Conservation (phyloP, 2,797 vertebrate genomes). For the Kryptopterus vitreolus region DNA sequence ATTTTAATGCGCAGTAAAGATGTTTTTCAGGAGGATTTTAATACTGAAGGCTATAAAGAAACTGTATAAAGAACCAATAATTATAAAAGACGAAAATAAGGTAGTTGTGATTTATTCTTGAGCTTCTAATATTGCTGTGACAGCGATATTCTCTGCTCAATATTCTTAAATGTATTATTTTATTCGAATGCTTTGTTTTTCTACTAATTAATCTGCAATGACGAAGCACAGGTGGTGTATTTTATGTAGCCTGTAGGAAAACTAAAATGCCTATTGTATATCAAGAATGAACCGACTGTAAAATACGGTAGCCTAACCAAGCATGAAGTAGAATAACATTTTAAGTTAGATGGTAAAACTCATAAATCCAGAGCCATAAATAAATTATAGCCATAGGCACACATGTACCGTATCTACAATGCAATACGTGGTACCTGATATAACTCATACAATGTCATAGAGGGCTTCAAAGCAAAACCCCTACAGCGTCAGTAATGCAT, state of each 20-base stretch:
- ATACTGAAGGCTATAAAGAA: not conserved
- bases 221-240: not conserved
- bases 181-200: constrained; percentile 13
- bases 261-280: not conserved
- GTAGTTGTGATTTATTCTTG: no score
- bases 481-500: not conserved
- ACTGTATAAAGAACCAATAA: not conserved
- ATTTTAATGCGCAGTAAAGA: no score
- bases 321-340: not conserved
- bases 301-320: not conserved
- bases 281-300: not conserved
- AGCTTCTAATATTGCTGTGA: constrained; percentile 26
- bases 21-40: no score
- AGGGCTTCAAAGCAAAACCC: constrained; percentile 7
- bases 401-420: constrained; percentile 10
- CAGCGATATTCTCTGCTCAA: not conserved
- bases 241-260: not conserved
- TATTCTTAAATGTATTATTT: not conserved
- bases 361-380: not conserved
- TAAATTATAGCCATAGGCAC: not conserved
- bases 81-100: constrained; percentile 6
- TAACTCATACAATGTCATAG: not conserved
- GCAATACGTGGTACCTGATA: not conserved
- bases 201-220: not conserved
- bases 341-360: not conserved